Conservation (phyloP, 2,113 vertebrate species). For the Centrocercus urophasianus region DNA sequence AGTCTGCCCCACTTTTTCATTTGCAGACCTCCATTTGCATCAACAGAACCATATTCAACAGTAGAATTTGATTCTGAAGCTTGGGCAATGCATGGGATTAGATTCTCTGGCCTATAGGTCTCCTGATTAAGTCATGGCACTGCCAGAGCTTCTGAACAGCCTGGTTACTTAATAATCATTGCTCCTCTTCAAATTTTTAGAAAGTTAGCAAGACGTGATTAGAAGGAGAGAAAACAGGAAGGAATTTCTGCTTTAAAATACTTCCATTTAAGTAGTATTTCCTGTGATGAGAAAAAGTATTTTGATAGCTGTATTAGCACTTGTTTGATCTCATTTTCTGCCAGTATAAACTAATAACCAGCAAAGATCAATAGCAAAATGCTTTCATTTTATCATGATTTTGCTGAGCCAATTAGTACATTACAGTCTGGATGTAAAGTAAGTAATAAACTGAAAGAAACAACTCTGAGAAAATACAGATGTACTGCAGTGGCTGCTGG, state of each 20-base stretch:
- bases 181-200: not conserved
- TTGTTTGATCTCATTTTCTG: not conserved
- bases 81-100: rapidly evolving
- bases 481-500: not conserved
- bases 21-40: not conserved
- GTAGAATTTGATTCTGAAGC: rapidly evolving
- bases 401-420: not conserved
- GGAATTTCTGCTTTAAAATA: not conserved
- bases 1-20: not conserved
- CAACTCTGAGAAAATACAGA: slow-evolving; percentile 10
- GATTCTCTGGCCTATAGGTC: not conserved
- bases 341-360: slow-evolving; percentile 1
- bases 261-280: not conserved
- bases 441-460: not conserved
- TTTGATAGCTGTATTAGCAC: not conserved
- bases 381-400: not conserved
- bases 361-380: not conserved
- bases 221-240: not conserved
- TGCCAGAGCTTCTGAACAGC: not conserved
- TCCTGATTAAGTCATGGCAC: not conserved
- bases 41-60: not conserved
- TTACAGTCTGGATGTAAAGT: not conserved
- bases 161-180: not conserved
- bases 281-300: not conserved
- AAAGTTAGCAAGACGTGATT: not conserved